Base-by-base conservation (phyloP, 2,797 vertebrate genomes). In the Aselliscus stoliczkanus region DNA sequence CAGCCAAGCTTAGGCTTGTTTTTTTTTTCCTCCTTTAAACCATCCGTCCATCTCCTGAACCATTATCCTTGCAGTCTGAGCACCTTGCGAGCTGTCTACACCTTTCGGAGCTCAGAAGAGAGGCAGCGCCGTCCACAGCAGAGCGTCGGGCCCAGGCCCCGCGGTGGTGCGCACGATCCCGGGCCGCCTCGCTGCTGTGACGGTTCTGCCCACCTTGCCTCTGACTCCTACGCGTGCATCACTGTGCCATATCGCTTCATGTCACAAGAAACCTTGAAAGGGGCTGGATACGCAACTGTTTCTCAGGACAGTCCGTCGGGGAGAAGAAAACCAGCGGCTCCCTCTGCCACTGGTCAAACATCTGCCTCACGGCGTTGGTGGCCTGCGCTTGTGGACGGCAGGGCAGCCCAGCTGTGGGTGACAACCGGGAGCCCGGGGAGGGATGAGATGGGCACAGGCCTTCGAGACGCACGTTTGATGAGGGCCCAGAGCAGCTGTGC, bases 381-480 rank as follows among this genome's bases (percentile, higher is more conserved):
- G 50, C 42, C 25, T 5, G 44, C 20, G 1, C 4, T 23, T 15
- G 10, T 4, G 14, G 2, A 17, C 6, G 12, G 12, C 4, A 1
- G 0, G 18, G 44, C 6, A 39, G 6, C 31, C 34, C 2, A 23
- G 21, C 15, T 31, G 42, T 15, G 4, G 12, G 11, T 27, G 8
- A 18, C 11, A 58, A 8, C 1, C 34, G 34, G 18, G 12, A 42
- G 37, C n/a, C 9, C 1, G 2, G 4, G 7, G 12, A 47, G 17
- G 23, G 14, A 7, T 1, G 5, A 7, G 15, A 52, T 5, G 3
- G 1, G 3, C 3, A 1, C 14, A 2, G 4, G 29, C 2, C 39
- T 58, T 5, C 1, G 27, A 0, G 13, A 31, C 5, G 62, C 44
- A 17, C 7, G n/a, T 31, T 0, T 1, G 29, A n/a, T 13, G 27